Percentiles rank a stretch among this genome's conserved stretches.
phyloP scores from a whole-genome alignment of 2,888 invertebrate species.

The Macrophya annulata region DNA sequence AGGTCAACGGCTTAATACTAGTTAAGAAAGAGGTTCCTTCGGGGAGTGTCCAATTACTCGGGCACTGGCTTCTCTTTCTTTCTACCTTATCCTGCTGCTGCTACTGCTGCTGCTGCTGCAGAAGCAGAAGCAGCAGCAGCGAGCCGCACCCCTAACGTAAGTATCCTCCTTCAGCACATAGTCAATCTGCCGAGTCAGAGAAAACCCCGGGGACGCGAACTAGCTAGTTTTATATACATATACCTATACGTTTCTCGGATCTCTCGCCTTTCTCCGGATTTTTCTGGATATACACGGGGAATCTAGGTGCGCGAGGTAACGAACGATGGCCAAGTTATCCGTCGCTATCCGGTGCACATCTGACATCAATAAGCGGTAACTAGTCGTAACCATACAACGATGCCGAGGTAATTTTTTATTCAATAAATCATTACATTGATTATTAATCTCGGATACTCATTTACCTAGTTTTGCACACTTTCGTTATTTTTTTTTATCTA shows the following conservation, averaged over 20 bases:
- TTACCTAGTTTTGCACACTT: not conserved
- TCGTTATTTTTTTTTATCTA: not conserved
- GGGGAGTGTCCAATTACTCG: slow-evolving; percentile 54
- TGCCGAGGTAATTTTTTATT: not conserved
- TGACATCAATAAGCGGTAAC: slow-evolving; percentile 42
- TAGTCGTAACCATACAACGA: not conserved
- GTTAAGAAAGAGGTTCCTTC: slow-evolving; percentile 36
- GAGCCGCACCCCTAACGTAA: slow-evolving; percentile 18
- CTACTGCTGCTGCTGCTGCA: not conserved
- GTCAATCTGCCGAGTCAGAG: slow-evolving; percentile 27
- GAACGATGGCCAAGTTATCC: slow-evolving; percentile 17
- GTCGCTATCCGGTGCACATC: slow-evolving; percentile 48
- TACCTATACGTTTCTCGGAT: slow-evolving; percentile 62
- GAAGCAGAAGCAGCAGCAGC: not conserved
- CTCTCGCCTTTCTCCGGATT: slow-evolving; percentile 67
- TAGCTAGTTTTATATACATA: slow-evolving; percentile 13
- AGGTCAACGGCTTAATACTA: slow-evolving; percentile 50
- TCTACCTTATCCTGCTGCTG: not conserved
- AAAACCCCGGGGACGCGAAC: slow-evolving; percentile 18
- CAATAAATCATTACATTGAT: not conserved
- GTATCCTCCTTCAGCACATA: slow-evolving; percentile 15
- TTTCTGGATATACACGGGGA: slow-evolving; percentile 40
- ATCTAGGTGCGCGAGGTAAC: slow-evolving; percentile 45
- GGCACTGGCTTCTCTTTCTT: slow-evolving; percentile 29
- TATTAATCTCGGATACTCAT: not conserved